Base-by-base conservation (phyloP, 2,888 invertebrate genomes). In the Elysia crispata region DNA sequence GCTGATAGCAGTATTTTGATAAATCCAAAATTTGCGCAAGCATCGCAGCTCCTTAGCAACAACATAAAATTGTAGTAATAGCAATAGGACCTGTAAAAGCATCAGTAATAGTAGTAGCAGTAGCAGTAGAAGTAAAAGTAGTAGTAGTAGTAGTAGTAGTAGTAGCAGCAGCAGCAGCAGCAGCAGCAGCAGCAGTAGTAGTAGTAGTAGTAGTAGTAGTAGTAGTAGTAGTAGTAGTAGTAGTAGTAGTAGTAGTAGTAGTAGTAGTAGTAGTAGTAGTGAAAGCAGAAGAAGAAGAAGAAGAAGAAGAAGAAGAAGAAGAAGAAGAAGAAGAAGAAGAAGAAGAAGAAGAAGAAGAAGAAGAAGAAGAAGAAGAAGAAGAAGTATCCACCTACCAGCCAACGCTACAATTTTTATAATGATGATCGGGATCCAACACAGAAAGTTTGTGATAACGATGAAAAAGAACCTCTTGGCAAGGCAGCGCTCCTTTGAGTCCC, bases 381-480 rank as follows among this genome's bases (percentile, higher is more conserved):
- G 0, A 1, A n/a, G 66, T 8, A 30, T 20, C 23, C 23, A 20
- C 82, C 80, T 75, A 86, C 86, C 86, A 73, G 81, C 49, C 13
- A 86, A 62, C 31, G 86, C 86, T 30, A 83, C 57, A 11, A 85
- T 74, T 60, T 86, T 86, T 57, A 86, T 81, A 30, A 82, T 79
- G 67, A 86, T 86, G 73, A 86, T 83, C 20, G 86, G 86, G 13
- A 84, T 73, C 86, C 86, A 86, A 60, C 86, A 86, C 30, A 85
- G 60, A 64, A 84, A 85, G 79, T 86, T 86, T 0, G 86, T 85
- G 60, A 86, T 57, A 31, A 86, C 85, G 69, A 86, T 85, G 62
- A 86, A 83, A 76, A 83, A 85, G 72, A 86, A 86, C 33, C 86
- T 60, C 74, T 86, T 82, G 57, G 84, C 82, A 41, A 86, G 74